Evolutionary conservation across 2,797 vertebrate genomes (phyloP).

Genomic region (Malurus leucopterus): DNA sequence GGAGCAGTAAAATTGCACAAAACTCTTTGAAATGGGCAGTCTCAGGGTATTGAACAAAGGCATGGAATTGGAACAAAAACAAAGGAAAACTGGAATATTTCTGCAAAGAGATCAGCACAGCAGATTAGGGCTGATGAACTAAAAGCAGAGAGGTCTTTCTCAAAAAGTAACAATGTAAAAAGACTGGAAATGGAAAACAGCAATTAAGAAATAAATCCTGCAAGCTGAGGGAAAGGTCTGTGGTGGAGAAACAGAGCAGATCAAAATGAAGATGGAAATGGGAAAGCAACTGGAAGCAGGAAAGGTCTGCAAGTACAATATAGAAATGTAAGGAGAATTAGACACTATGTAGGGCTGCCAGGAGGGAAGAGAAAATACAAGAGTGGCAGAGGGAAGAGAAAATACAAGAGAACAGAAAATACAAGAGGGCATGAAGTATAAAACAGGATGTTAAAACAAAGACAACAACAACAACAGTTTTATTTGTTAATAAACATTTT

Average conservation of each 20-base stretch:
- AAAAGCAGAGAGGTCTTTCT: neutral
- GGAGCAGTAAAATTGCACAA: neutral
- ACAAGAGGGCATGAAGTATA: neutral
- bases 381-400: neutral
- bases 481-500: neutral
- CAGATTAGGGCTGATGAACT: neutral
- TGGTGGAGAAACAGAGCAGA: neutral
- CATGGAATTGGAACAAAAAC: neutral
- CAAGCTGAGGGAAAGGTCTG: neutral
- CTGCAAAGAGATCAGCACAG: neutral
- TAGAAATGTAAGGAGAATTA: neutral
- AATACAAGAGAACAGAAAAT: neutral
- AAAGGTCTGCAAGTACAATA: neutral
- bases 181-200: neutral
- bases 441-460: neutral
- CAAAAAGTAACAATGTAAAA: neutral
- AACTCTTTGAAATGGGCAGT: neutral
- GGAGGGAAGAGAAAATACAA: neutral
- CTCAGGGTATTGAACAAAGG: neutral
- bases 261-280: neutral
- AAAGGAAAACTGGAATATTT: neutral
- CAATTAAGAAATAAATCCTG: neutral
- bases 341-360: neutral
- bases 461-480: neutral
- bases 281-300: neutral